Base-by-base conservation (phyloP, 2,888 invertebrate genomes). In the Ormia ochracea region DNA sequence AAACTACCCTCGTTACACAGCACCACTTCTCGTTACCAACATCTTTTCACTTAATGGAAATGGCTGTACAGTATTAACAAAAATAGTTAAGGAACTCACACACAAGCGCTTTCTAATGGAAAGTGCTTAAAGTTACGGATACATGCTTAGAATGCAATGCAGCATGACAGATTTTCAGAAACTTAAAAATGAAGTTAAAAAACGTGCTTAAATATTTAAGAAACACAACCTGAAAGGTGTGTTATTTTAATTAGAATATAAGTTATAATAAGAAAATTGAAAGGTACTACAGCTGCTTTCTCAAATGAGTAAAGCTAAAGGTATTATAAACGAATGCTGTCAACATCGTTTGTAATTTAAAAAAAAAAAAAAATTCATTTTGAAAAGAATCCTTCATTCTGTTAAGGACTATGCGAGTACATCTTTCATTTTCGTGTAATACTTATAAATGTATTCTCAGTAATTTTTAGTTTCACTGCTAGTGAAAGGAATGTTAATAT, bases 211-310 rank as follows among this genome's bases (percentile, higher is more conserved):
- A 31, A 56, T 14, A 31, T n/a, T n/a, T n/a, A 41, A 63, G 7
- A 43, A 33, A 4, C 28, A 1, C 23, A 21, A 12, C 19, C 10
- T 26, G 36, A 68, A 36, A 69, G 63, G 23, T 54, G 45, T 56
- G 17, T 63, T 63, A 48, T 76, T 76, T 69, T 68, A 76, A 76
- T 76, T 76, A 76, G 50, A 69, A 56, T 56, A 45, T 52, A 69
- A 76, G 54, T 54, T 38, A 28, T 45, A 68, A 43, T 36, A 45
- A 41, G 23, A 56, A 45, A 50, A 58, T 23, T 43, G 31, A 68
- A 50, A 66, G 9, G 43, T 58, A n/a, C n/a, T n/a, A 52, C 43
- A 28, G 14, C n/a, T 61, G 26, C 23, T 54, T 54, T 41, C 12
- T 36, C n/a, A 52, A 54, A 10, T 17, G 7, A 28, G 7, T 5